Evolutionary conservation across 2,797 vertebrate species (phyloP).

Genomic region (Aulostomus chinensis): DNA sequence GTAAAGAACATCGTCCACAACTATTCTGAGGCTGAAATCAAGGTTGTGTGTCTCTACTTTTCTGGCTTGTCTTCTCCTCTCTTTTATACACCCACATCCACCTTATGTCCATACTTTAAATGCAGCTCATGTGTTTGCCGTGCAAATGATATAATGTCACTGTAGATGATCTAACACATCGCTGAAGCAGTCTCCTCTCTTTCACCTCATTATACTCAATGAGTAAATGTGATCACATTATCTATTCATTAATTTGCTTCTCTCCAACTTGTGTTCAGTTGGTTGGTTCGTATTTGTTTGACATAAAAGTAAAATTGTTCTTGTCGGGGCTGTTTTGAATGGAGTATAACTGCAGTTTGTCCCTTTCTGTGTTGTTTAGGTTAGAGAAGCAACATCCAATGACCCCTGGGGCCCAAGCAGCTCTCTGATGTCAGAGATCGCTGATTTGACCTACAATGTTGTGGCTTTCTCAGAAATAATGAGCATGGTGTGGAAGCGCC

Average conservation of each 20-base stretch:
- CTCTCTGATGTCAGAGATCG: conserved; percentile 95
- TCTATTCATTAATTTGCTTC: conserved; percentile 20
- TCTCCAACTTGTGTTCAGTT: conserved; percentile 8
- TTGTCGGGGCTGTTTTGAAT: background rate
- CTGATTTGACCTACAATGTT: conserved; percentile 94
- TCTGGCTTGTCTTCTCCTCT: conserved; percentile 4
- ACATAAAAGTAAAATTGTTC: conserved; percentile 4
- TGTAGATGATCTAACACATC: conserved; percentile 32
- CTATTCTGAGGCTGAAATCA: conserved; percentile 96
- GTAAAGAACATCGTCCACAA: conserved; percentile 97
- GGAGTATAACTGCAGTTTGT: conserved; percentile 5
- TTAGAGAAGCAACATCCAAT: conserved; percentile 92
- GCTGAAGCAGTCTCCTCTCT: conserved; percentile 6
- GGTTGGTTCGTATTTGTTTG: no score
- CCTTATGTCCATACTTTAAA: background rate
- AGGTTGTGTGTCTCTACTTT: conserved; percentile 75
- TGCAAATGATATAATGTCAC: conserved; percentile 5
- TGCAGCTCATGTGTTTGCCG: conserved; percentile 11
- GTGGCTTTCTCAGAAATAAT: conserved; percentile 97
- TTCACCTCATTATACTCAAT: conserved; percentile 10
- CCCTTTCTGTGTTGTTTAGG: conserved; percentile 56
- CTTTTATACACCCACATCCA: conserved; percentile 1
- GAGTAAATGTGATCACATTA: conserved; percentile 23
- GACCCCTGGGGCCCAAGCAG: conserved; percentile 95
- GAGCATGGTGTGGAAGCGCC: conserved; percentile 96